Conservation (phyloP, 2,888 invertebrate genomes). For the Bruchidius siliquastri region DNA sequence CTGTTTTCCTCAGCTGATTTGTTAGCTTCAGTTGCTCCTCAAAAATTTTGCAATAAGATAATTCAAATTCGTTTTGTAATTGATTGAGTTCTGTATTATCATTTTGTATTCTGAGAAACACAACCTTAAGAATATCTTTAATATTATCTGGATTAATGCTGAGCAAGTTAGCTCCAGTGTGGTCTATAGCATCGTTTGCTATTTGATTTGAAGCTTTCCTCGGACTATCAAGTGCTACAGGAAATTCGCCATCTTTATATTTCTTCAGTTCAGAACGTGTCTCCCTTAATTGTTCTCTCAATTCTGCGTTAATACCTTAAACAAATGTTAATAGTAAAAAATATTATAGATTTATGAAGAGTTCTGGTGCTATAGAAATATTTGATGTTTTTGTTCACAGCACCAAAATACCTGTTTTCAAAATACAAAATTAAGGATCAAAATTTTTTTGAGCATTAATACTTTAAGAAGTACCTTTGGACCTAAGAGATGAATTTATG, state of each 20-base stretch:
- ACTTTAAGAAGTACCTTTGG: too few relatives aligned
- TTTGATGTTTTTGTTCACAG: too few relatives aligned
- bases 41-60: background rate
- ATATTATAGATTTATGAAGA: too few relatives aligned
- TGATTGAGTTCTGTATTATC: background rate
- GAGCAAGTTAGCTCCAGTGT: background rate
- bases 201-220: background rate
- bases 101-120: background rate
- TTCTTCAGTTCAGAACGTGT: conserved; percentile 13
- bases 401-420: too few relatives aligned
- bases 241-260: background rate
- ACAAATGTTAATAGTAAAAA: background rate
- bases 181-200: background rate
- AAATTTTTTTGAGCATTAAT: too few relatives aligned
- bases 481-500: too few relatives aligned
- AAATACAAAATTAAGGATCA: too few relatives aligned
- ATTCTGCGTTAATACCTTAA: conserved; percentile 61
- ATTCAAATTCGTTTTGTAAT: background rate
- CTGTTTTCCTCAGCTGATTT: conserved; percentile 8
- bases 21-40: background rate
- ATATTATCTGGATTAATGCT: conserved; percentile 10
- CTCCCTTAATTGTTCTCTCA: conserved; percentile 59
- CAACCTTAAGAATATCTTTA: conserved; percentile 5
- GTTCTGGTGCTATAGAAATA: too few relatives aligned
- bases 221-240: background rate